Conservation (phyloP, 2,113 vertebrate genomes). For the Microtus ochrogaster region DNA sequence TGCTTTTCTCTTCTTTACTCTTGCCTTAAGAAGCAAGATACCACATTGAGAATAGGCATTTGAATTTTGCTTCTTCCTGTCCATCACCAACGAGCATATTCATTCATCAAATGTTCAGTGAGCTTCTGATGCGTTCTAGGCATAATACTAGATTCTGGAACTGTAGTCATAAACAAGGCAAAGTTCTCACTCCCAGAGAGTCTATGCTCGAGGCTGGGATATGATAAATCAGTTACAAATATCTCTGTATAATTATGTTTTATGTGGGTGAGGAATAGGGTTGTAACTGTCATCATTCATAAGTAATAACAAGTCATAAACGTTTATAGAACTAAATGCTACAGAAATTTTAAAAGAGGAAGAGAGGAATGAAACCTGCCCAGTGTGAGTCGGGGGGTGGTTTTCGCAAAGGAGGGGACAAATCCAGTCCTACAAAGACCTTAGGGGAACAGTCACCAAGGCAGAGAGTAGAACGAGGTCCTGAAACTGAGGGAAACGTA, state of each 20-base stretch:
- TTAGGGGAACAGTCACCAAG: background rate
- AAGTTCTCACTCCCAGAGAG: background rate
- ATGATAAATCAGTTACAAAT: background rate
- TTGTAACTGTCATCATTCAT: background rate
- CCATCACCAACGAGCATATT: background rate
- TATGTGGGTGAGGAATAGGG: background rate
- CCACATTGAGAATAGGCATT: too few relatives aligned
- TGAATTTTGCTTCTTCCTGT: background rate
- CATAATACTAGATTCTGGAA: background rate
- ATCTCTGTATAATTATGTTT: background rate
- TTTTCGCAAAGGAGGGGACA: background rate
- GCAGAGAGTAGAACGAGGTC: background rate
- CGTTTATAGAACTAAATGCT: background rate
- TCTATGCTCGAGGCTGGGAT: background rate
- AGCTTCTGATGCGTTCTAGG: background rate
- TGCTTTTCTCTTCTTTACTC: background rate
- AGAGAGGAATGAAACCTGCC: background rate
- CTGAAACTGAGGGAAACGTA: background rate
- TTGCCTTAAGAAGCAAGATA: background rate
- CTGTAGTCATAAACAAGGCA: background rate
- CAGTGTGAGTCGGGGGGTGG: background rate
- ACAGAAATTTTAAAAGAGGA: background rate
- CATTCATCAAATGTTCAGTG: background rate
- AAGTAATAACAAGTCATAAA: background rate
- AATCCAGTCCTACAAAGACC: background rate